phyloP scores from a whole-genome alignment of 2,797 vertebrate genomes.

The Enteromius unitaeniatus region DNA sequence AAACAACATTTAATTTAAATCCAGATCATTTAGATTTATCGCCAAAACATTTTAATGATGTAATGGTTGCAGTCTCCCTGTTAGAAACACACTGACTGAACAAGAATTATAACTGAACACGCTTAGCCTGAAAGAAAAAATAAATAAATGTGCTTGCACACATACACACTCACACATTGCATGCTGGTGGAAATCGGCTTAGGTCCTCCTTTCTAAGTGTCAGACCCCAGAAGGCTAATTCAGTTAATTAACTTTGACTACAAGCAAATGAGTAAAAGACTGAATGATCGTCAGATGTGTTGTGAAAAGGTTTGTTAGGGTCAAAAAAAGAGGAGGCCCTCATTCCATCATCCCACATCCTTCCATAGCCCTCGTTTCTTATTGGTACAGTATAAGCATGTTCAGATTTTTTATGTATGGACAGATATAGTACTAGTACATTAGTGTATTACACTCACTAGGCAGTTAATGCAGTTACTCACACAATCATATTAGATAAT shows the following conservation, averaged over 20 bases:
- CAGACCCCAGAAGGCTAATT: slow-evolving; percentile 46
- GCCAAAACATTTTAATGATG: background rate
- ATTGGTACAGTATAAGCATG: background rate
- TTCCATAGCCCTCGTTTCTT: slow-evolving; percentile 26
- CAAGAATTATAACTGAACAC: background rate
- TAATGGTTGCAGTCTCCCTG: background rate
- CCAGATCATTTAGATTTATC: background rate
- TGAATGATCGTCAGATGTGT: slow-evolving; percentile 24
- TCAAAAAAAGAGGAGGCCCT: slow-evolving; percentile 18
- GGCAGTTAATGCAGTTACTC: slow-evolving; percentile 17
- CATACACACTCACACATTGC: slow-evolving; percentile 61
- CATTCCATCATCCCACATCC: slow-evolving; percentile 17
- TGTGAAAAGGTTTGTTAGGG: slow-evolving; percentile 28
- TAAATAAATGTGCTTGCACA: slow-evolving; percentile 33
- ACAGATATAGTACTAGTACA: background rate
- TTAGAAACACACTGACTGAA: background rate
- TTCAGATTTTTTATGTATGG: background rate
- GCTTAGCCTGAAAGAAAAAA: slow-evolving; percentile 24
- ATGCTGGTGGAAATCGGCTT: slow-evolving; percentile 62
- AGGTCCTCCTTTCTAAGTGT: slow-evolving; percentile 23
- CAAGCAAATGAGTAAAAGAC: slow-evolving; percentile 43
- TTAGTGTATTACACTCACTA: slow-evolving; percentile 1
- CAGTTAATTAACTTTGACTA: slow-evolving; percentile 54
- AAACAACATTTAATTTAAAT: background rate
- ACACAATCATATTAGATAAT: background rate